phyloP scores from a whole-genome alignment of 2,113 vertebrate species.

The Hassar affinis region DNA sequence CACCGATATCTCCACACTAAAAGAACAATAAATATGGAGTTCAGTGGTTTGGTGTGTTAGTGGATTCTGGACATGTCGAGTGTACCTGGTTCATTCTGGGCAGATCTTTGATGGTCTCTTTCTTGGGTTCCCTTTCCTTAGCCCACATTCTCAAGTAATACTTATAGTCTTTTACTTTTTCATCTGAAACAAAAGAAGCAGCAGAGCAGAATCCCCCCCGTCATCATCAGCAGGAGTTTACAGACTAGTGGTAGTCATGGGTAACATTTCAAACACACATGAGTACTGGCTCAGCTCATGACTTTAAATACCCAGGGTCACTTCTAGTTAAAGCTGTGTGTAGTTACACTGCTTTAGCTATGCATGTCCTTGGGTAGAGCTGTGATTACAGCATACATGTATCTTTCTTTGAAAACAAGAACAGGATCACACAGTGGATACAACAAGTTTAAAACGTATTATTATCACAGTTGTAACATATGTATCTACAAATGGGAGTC shows the following conservation, averaged over 20 bases:
- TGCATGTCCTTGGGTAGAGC: background rate
- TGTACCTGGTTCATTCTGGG: slow-evolving; percentile 96
- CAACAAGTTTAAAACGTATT: background rate
- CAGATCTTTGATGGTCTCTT: slow-evolving; percentile 92
- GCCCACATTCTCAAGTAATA: slow-evolving; percentile 96
- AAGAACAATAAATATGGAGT: background rate
- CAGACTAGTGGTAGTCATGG: background rate
- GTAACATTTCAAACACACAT: background rate
- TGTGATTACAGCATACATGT: background rate
- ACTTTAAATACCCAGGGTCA: background rate
- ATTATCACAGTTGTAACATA: background rate
- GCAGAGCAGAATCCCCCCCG: background rate
- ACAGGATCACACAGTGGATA: background rate
- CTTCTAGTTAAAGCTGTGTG: background rate
- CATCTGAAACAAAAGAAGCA: slow-evolving; percentile 71
- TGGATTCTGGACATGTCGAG: background rate
- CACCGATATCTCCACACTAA: background rate
- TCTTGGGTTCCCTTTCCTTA: slow-evolving; percentile 86
- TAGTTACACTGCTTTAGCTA: background rate
- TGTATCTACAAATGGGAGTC: background rate
- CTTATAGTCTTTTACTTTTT: slow-evolving; percentile 87
- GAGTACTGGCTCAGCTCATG: background rate
- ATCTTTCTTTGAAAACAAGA: too few relatives aligned
- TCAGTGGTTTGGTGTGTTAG: background rate
- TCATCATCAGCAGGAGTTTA: background rate